Conservation (phyloP, 2,888 invertebrate genomes). For the Drosophila cracens region DNA sequence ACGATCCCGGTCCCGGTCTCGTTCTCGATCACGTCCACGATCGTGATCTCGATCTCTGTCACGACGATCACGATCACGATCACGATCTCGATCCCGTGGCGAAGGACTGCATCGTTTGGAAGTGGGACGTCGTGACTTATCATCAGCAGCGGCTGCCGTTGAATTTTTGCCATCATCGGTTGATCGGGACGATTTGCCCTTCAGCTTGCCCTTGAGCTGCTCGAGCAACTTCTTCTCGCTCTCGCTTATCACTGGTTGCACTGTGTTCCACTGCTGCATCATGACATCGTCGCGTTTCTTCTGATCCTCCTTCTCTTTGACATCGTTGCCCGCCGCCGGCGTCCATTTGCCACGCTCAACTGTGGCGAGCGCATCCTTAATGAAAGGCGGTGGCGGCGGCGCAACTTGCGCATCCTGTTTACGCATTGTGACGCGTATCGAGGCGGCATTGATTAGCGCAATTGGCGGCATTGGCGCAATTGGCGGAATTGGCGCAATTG, state of each 20-base stretch:
- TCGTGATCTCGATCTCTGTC: slow-evolving; percentile 50
- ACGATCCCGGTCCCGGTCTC: slow-evolving; percentile 52
- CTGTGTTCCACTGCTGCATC: slow-evolving; percentile 87
- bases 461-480: neutral
- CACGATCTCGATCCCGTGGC: slow-evolving; percentile 51
- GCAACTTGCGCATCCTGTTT: slow-evolving; percentile 69
- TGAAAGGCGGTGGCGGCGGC: slow-evolving; percentile 64
- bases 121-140: slow-evolving; percentile 58
- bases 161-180: slow-evolving; percentile 66
- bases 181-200: slow-evolving; percentile 78
- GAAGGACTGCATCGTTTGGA: slow-evolving; percentile 61
- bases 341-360: slow-evolving; percentile 83
- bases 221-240: slow-evolving; percentile 87
- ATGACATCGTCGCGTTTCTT: slow-evolving; percentile 86
- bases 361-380: slow-evolving; percentile 48
- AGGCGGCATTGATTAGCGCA: slow-evolving; percentile 84
- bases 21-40: slow-evolving; percentile 44
- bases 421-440: slow-evolving; percentile 88
- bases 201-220: slow-evolving; percentile 84
- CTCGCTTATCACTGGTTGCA: slow-evolving; percentile 86
- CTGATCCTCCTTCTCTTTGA: slow-evolving; percentile 66
- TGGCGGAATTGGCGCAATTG: slow-evolving; percentile 6
- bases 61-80: slow-evolving; percentile 52
- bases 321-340: slow-evolving; percentile 71
- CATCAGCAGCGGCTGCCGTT: slow-evolving; percentile 46